Evolutionary conservation across 2,888 invertebrate species (phyloP), one percentile per base, ranked within the genome.

Genomic region (Tipula unca): DNA sequence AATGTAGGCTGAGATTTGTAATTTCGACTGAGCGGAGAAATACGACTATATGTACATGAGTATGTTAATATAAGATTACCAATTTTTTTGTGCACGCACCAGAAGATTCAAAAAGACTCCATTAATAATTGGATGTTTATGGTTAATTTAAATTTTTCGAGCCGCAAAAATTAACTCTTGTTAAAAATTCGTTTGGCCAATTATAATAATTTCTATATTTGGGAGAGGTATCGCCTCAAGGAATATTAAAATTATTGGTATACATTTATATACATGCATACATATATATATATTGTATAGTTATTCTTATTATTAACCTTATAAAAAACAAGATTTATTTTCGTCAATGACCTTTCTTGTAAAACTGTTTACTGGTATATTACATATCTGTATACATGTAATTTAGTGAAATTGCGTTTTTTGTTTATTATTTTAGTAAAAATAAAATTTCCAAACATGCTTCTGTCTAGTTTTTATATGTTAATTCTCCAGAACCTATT

Each of bases 141-240:
- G 69, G 69, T 69, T 10, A 69, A 69, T 69, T 69, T 25, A 69
- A 69, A 69, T 69, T 25, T 25, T 69, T 69, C 25, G 69, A 17
- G 69, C 69, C 25, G 25, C 20, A 10, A 69, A 69, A 69, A 69
- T 69, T 69, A 69, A 25, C 13, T 25, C 69, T 69, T 69, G 69
- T 69, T 69, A 25, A 69, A 69, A 69, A 69, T 69, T 69, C 69
- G 69, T 69, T 69, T 20, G 69, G 69, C 10, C 69, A 69, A 69
- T 69, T 69, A 69, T 69, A 69, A 69, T 69, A 69, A 69, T 69
- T 69, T 69, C 69, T 69, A 69, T 69, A 69, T 69, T 69, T 69
- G 69, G 69, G 10, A 20, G 69, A 69, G 25, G 25, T 69, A 69
- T 69, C 20, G 69, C 69, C 69, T 25, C 69, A 25, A 69, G 69